phyloP scores from a whole-genome alignment of 1,140 invertebrate genomes.

The Magallana gigas region DNA sequence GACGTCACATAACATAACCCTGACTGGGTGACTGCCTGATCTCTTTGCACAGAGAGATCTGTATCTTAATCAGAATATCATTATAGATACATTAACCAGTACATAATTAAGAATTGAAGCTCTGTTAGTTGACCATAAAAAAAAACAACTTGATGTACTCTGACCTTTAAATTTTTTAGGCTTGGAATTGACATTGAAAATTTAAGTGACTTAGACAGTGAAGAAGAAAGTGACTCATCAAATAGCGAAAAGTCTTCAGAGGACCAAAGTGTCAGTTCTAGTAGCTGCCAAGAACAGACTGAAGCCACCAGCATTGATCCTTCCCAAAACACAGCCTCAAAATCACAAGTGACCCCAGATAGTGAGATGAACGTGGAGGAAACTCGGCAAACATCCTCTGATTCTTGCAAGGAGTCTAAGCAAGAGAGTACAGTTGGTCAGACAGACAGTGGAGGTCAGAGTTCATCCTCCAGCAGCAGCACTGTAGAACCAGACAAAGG shows the following conservation, averaged over 20 bases:
- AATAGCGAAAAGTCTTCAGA: background rate
- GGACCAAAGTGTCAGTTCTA: background rate
- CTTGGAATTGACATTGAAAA: slow-evolving; percentile 69
- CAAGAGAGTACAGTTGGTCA: background rate
- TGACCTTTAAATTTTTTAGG: slow-evolving; percentile 60
- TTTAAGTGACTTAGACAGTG: slow-evolving; percentile 64
- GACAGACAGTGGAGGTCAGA: background rate
- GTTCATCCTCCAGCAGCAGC: background rate
- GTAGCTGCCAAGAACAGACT: slow-evolving; percentile 8
- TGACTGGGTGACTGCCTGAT: too few species aligned
- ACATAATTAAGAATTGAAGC: too few species aligned
- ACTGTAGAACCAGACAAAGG: background rate
- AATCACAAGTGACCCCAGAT: background rate
- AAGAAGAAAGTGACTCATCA: slow-evolving; percentile 42
- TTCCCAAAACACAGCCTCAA: background rate
- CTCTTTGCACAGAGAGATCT: too few species aligned
- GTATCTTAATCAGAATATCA: too few species aligned
- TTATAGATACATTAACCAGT: too few species aligned
- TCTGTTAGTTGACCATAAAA: too few species aligned
- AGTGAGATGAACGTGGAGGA: background rate
- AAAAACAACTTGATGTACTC: too few species aligned
- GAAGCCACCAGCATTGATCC: background rate
- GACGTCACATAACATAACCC: too few species aligned
- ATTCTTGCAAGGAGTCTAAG: background rate
- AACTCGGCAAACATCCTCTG: background rate